A percentile compares a stretch with the other conserved stretches of the same genome.
phyloP scores from a whole-genome alignment of 2,888 invertebrate species.

The Gastracanthus pulcherrimus region DNA sequence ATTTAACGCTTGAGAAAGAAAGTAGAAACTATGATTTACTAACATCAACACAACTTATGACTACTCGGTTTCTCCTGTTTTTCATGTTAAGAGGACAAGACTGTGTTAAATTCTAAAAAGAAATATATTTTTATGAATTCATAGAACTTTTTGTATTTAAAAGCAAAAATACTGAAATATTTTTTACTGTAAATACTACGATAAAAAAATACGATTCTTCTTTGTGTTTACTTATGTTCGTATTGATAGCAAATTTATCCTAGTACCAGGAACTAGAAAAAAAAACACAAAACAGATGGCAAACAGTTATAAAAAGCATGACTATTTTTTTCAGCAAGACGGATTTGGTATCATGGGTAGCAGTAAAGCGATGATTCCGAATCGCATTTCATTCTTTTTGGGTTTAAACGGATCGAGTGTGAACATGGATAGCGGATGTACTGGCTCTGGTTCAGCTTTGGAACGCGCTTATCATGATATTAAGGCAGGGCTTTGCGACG shows the following conservation, averaged over 20 bases:
- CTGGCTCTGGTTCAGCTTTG: constrained; percentile 48
- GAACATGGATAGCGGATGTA: constrained; percentile 54
- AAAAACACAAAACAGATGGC: background rate
- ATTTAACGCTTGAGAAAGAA: too few relatives aligned
- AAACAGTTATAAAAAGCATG: background rate
- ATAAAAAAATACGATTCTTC: too few relatives aligned
- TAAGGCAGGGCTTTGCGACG: constrained; percentile 54
- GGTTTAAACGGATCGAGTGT: constrained; percentile 59
- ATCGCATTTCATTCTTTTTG: constrained; percentile 60
- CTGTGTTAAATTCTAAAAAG: too few relatives aligned
- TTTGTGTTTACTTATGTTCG: background rate
- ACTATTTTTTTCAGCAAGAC: constrained; percentile 48
- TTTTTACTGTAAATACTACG: too few relatives aligned
- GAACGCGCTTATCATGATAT: constrained; percentile 55
- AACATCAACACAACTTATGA: too few relatives aligned
- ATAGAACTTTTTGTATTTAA: too few relatives aligned
- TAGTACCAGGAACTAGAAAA: too few relatives aligned
- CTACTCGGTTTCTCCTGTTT: too few relatives aligned
- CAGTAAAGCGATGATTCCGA: constrained; percentile 59
- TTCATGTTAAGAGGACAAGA: too few relatives aligned
- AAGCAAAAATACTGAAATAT: too few relatives aligned
- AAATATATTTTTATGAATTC: too few relatives aligned
- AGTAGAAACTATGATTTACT: too few relatives aligned
- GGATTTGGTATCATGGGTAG: constrained; percentile 58
- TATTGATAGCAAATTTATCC: background rate